phyloP scores from a whole-genome alignment of 37 sponge, comb jelly and placozoan species.

The Spongilla lacustris region DNA sequence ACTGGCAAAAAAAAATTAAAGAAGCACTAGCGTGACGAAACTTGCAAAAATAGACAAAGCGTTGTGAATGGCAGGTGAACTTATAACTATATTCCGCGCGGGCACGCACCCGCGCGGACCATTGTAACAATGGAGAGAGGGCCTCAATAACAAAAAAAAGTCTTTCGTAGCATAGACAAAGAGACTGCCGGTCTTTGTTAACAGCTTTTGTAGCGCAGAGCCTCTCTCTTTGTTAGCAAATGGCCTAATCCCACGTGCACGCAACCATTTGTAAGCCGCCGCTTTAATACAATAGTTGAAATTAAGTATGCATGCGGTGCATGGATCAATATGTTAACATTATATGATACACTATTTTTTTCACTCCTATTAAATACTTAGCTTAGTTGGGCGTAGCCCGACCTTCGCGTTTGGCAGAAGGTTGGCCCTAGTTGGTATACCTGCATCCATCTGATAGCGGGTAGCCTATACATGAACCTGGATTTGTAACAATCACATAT shows the following conservation, averaged over 20 bases:
- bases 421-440: too few species aligned
- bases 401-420: background rate
- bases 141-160: slow-evolving; percentile 1
- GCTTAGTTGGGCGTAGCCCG: slow-evolving; percentile 1
- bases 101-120: slow-evolving; percentile 1
- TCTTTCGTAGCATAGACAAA: slow-evolving; percentile 1
- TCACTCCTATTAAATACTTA: slow-evolving; percentile 1
- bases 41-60: background rate
- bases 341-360: background rate
- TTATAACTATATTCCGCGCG: background rate
- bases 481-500: background rate
- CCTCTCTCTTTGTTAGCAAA: slow-evolving; percentile 1
- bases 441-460: background rate
- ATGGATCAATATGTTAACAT: background rate
- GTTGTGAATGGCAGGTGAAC: background rate
- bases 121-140: slow-evolving; percentile 1
- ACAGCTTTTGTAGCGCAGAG: background rate
- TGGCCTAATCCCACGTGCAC: slow-evolving; percentile 1
- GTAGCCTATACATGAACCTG: background rate
- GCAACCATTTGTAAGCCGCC: background rate
- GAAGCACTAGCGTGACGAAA: background rate
- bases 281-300: slow-evolving; percentile 1
- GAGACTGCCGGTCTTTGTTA: slow-evolving; percentile 1
- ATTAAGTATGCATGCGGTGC: slow-evolving; percentile 1
- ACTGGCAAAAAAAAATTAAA: background rate